Base-by-base conservation (phyloP, 2,888 invertebrate genomes). In the Lasiommata megera region DNA sequence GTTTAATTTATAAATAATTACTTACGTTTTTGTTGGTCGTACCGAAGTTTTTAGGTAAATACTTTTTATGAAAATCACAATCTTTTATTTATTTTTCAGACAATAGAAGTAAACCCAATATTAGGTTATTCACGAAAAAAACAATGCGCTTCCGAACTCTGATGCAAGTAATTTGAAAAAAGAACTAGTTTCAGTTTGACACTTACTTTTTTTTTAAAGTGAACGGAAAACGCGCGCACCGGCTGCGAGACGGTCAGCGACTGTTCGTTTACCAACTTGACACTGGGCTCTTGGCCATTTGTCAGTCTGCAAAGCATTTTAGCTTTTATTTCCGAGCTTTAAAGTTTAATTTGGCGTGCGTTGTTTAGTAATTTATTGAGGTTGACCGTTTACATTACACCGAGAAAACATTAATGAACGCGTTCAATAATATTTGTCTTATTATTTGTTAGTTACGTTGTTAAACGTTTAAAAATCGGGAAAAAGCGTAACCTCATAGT, bases 191-290 rank as follows among this genome's bases (percentile, higher is more conserved):
- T 37, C 6, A 51, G 14, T 28, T 38, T 38, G 38, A 51, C 51
- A 51, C 51, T 51, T 51, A 51, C 51, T 43, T 43, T 29, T 51
- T 51, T 51, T 38, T 23, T n/a, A n/a, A 16, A 29, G 28, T 7
- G 8, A n/a, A 34, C n/a, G 6, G 12, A 51, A 51, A 14, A 38
- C 51, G 38, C 29, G 23, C 28, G 38, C 51, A 28, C 28, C 29
- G 51, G 37, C 38, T 38, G 51, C 51, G 28, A 14, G 51, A 38
- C 29, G 38, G 38, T 18, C 38, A 16, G 51, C 14, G 38, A 51
- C 51, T 51, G 51, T 16, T 7, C 37, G 29, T 31, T 29, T 46
- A 46, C 28, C 28, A 29, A 38, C 48, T 40, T 36, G 18, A 14
- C 36, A 8, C 36, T 37, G 37, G 16, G 38, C 16, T 29, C n/a